These are phyloP conservation scores for Molothrus aeneus DNA, from an alignment of 2,797 vertebrate genomes.

Conservation along the genomic window DNA sequence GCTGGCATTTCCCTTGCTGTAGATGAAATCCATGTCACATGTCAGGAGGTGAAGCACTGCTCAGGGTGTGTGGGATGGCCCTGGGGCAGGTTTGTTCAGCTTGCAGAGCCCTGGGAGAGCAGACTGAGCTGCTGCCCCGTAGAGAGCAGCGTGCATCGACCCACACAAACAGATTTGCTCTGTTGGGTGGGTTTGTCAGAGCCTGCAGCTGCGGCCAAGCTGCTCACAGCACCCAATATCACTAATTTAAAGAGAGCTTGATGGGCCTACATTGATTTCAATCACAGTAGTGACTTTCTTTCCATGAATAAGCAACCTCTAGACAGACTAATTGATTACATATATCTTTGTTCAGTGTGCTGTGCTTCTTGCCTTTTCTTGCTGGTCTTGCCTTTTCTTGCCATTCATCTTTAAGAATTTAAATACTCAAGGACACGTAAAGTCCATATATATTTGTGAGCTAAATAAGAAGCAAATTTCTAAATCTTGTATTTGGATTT, in stretches of 20 bases:
- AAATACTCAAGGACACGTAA: neutral
- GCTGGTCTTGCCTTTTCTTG: neutral
- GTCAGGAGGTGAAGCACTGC: neutral
- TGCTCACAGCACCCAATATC: neutral
- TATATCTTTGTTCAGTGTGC: neutral
- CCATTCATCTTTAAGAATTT: neutral
- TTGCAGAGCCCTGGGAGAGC: neutral
- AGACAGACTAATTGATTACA: neutral
- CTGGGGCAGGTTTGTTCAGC: neutral
- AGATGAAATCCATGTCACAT: rapidly evolving
- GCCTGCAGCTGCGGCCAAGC: neutral
- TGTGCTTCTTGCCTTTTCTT: neutral
- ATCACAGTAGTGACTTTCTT: neutral
- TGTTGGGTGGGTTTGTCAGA: neutral
- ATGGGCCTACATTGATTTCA: neutral
- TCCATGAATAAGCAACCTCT: neutral
- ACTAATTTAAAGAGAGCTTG: neutral
- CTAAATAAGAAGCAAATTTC: neutral
- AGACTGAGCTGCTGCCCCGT: neutral
- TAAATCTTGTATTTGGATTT: neutral
- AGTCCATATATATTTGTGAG: neutral
- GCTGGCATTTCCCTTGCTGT: neutral
- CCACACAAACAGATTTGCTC: rapidly evolving
- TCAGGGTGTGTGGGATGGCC: neutral
- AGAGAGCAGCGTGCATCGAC: rapidly evolving